These are phyloP conservation scores for Petromus typicus DNA, from an alignment of 2,113 vertebrate genomes.

Conservation along the genomic window DNA sequence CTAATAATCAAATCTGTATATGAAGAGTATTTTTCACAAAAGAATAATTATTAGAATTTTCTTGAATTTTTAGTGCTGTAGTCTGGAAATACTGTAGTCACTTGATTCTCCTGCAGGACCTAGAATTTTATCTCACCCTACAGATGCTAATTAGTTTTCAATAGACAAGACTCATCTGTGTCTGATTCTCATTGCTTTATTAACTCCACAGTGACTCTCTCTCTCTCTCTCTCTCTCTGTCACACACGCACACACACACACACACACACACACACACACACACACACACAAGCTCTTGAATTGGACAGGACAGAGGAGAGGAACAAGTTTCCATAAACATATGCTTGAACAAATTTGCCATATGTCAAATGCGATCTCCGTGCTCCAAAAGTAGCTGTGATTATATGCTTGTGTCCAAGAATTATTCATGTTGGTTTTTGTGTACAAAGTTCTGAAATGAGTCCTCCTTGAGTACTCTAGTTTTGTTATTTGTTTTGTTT, in stretches of 20 bases:
- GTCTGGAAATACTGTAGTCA: neutral
- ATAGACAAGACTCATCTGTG: neutral
- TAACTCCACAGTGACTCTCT: neutral
- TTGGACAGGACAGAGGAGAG: neutral
- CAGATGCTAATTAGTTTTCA: slow-evolving; percentile 9
- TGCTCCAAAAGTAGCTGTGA: slow-evolving; percentile 49
- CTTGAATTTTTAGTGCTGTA: neutral
- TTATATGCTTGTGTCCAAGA: slow-evolving; percentile 60
- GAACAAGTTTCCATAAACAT: slow-evolving; percentile 58
- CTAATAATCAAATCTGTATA: neutral
- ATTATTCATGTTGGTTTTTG: slow-evolving; percentile 58
- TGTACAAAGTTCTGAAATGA: slow-evolving; percentile 47
- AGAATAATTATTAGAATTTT: slow-evolving; percentile 34
- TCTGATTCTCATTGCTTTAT: slow-evolving; percentile 33
- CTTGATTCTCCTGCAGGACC: neutral
- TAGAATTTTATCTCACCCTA: neutral
- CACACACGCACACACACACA: too few species aligned
- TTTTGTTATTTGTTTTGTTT: neutral
- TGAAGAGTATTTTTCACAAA: neutral
- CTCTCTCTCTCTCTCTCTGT: too few species aligned
- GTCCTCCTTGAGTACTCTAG: neutral
- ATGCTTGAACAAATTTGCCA: slow-evolving; percentile 68
- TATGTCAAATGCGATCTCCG: slow-evolving; percentile 52
- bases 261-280: too few species aligned
- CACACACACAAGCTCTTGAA: neutral